Evolutionary conservation across 53 echinoderm and acorn worm species (phyloP).

Genomic region (Holothuria leucospilota): DNA sequence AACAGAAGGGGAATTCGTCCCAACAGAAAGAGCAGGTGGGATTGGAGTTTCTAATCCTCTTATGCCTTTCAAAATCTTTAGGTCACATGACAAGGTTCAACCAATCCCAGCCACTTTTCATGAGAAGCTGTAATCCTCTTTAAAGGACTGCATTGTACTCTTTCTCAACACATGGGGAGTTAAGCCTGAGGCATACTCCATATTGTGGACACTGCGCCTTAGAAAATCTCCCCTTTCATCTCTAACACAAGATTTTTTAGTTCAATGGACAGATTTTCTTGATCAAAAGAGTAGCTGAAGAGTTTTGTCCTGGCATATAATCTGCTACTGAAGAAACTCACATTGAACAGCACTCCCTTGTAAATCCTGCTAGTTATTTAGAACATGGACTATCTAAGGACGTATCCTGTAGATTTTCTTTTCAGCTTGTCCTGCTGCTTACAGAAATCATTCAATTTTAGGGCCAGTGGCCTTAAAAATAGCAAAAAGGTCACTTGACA

Average conservation of each 20-base stretch:
- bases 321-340: slow-evolving; percentile 28
- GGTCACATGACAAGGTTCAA: slow-evolving; percentile 14
- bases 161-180: slow-evolving; percentile 35
- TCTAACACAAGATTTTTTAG: slow-evolving; percentile 41
- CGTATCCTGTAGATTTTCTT: too few species aligned
- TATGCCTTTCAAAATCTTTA: slow-evolving; percentile 33
- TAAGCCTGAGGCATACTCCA: slow-evolving; percentile 38
- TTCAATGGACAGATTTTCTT: slow-evolving; percentile 47
- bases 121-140: slow-evolving; percentile 33
- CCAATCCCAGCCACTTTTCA: background rate
- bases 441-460: too few species aligned
- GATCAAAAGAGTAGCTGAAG: slow-evolving; percentile 26
- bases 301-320: slow-evolving; percentile 33
- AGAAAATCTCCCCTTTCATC: slow-evolving; percentile 29
- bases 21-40: slow-evolving; percentile 46
- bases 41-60: slow-evolving; percentile 45
- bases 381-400: too few species aligned
- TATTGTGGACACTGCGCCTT: slow-evolving; percentile 42
- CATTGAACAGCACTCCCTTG: slow-evolving; percentile 38
- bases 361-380: slow-evolving; percentile 43
- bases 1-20: slow-evolving; percentile 42
- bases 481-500: too few species aligned
- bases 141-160: slow-evolving; percentile 38
- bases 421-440: too few species aligned
- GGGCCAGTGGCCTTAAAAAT: too few species aligned